Base-by-base conservation (phyloP, 30 jellyfish, hydroid and myxozoan species). In the Cassiopea xamachana region DNA sequence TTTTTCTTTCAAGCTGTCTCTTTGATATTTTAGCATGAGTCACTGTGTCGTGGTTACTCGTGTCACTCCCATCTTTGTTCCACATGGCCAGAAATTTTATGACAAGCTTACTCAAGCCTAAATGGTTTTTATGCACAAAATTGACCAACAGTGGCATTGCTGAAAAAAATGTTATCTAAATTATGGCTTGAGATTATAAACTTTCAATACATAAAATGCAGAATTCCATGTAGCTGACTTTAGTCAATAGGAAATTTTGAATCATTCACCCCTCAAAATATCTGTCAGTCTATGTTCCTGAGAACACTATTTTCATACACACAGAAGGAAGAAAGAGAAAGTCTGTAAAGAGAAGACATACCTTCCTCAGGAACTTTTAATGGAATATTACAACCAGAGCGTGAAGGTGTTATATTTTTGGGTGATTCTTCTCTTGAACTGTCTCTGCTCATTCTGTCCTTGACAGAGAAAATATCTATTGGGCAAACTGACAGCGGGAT, bases 321-420 rank as follows among this genome's bases (percentile, higher is more conserved):
- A 77, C 39, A 47, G 19, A 59, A 8, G 17, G 13, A 55, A 46
- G 19, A 9, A 61, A 50, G 89, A 3, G 47, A 6, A 81, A 17
- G 17, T 14, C 8, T 1, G 4, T 3, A 39, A 79, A 2, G 6
- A 9, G 7, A 2, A 45, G 27, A 45, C 94, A 19, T 27, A 93
- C 98, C 98, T 93, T 93, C 96, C 72, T 93, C 98, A 18, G 98
- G 98, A 14, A 93, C 98, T 73, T 62, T 81, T 75, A 73, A 69
- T 1, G 98, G 97, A 47, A 58, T 74, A 47, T 83, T 85, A 60
- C 44, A 73, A 73, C 59, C 48, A 15, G 83, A 27, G 0, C 89
- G 84, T 61, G 73, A 77, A 43, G 81, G 74, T 19, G 80, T 27
- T 1, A 19, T 1, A 18, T 90, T 73, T 49, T 79, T 74, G 18